These are phyloP conservation scores for Botia almorhae DNA, from an alignment of 2,797 vertebrate genomes.

Conservation along the genomic window DNA sequence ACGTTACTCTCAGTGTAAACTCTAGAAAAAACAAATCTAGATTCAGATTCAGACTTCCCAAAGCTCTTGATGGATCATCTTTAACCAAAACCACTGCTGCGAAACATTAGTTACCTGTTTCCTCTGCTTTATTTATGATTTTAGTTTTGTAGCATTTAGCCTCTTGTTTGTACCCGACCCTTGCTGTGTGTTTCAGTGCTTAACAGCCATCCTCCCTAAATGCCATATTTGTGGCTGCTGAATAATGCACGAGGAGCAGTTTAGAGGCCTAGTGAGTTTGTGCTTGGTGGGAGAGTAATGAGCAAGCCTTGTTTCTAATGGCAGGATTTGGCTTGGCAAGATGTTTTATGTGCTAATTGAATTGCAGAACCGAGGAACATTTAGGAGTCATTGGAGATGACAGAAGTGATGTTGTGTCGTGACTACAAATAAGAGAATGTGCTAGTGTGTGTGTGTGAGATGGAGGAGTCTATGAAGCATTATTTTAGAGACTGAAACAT, in stretches of 20 bases:
- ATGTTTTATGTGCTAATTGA: conserved; percentile 86
- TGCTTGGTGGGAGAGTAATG: conserved; percentile 83
- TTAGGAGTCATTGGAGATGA: conserved; percentile 32
- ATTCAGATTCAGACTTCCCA: neutral
- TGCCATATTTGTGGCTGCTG: conserved; percentile 69
- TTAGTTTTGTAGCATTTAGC: conserved; percentile 43
- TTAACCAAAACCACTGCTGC: conserved; percentile 14
- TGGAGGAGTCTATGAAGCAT: neutral
- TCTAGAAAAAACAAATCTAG: too few relatives aligned
- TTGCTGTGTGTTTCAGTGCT: conserved; percentile 62
- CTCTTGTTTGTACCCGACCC: conserved; percentile 35
- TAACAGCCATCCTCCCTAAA: conserved; percentile 58
- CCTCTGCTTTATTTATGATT: conserved; percentile 11
- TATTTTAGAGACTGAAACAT: conserved; percentile 27
- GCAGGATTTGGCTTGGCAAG: conserved; percentile 86
- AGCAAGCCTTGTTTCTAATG: conserved; percentile 87
- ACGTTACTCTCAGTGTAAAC: too few relatives aligned
- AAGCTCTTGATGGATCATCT: neutral
- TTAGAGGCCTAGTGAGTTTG: conserved; percentile 80
- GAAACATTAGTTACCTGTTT: neutral
- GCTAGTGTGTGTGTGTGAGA: conserved; percentile 11
- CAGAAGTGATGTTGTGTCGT: conserved; percentile 33
- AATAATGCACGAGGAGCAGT: conserved; percentile 87
- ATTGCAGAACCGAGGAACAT: conserved; percentile 78
- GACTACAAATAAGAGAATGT: conserved; percentile 19